These are phyloP conservation scores for Sclerurus mexicanus DNA, from an alignment of 2,113 vertebrate species.

Conservation along the genomic window DNA sequence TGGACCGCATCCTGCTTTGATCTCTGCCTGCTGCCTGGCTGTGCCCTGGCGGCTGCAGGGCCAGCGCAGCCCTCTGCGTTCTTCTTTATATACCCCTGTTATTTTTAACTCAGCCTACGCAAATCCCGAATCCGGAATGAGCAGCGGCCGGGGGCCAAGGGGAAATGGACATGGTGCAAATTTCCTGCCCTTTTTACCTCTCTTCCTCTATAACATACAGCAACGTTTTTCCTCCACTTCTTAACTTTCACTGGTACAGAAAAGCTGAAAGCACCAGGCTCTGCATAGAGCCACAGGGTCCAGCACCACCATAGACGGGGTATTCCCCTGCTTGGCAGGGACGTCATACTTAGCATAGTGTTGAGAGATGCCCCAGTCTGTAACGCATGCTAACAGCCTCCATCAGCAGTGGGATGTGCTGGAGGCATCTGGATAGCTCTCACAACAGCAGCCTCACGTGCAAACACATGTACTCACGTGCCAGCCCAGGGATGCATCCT, in stretches of 20 bases:
- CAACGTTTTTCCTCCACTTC: conserved; percentile 64
- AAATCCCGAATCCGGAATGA: conserved; percentile 78
- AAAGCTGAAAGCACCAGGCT: neutral
- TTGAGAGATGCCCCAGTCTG: neutral
- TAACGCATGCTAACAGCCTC: rapidly evolving
- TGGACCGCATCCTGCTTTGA: conserved; percentile 47
- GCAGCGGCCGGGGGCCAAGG: conserved; percentile 69
- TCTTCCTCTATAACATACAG: conserved; percentile 73
- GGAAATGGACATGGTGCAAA: conserved; percentile 78
- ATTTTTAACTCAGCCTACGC: conserved; percentile 80
- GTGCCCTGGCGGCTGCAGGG: conserved; percentile 18
- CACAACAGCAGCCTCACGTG: neutral
- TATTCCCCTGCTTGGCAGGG: neutral
- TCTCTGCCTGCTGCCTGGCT: conserved; percentile 43
- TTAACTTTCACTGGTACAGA: conserved; percentile 74
- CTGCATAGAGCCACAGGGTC: neutral
- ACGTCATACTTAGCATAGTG: rapidly evolving
- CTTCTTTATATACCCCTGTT: conserved; percentile 78
- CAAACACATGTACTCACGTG: neutral
- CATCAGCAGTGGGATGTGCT: rapidly evolving
- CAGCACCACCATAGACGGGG: rapidly evolving
- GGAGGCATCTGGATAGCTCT: neutral
- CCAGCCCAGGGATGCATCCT: neutral
- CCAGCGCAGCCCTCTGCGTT: neutral
- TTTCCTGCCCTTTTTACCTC: conserved; percentile 77